Evolutionary conservation across 1,140 invertebrate genomes (phyloP).

Genomic region (Grapholita molesta): DNA sequence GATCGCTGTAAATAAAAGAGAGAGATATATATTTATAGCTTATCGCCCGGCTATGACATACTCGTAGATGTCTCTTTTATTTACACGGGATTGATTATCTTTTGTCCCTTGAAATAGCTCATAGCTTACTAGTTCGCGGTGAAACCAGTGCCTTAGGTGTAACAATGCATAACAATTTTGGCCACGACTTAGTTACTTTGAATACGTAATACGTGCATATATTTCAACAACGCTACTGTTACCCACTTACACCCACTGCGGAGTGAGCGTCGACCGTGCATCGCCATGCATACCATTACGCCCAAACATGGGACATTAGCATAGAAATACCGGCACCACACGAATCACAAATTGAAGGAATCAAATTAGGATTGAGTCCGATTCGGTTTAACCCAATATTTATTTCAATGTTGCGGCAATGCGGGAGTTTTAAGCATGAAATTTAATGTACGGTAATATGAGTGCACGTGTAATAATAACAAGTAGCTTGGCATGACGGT

Average conservation of each 20-base stretch:
- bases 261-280: slow-evolving; percentile 26
- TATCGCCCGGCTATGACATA: too few relatives aligned
- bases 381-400: slow-evolving; percentile 4
- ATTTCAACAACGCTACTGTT: neutral
- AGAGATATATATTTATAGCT: too few relatives aligned
- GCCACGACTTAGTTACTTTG: neutral
- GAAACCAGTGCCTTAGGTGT: too few relatives aligned
- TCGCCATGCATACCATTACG: slow-evolving; percentile 42
- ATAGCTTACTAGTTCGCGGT: too few relatives aligned
- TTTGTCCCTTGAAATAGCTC: too few relatives aligned
- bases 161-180: neutral
- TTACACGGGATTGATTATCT: too few relatives aligned
- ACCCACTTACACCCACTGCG: slow-evolving; percentile 1
- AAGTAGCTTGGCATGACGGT: neutral
- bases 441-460: neutral
- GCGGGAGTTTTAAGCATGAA: neutral
- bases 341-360: slow-evolving; percentile 22
- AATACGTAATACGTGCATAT: neutral
- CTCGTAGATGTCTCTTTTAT: too few relatives aligned
- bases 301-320: slow-evolving; percentile 42
- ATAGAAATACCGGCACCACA: slow-evolving; percentile 41
- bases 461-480: neutral
- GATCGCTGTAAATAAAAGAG: too few relatives aligned
- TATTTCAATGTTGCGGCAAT: neutral
- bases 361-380: slow-evolving; percentile 3